phyloP scores from a whole-genome alignment of 1,140 invertebrate genomes.

The Drosophila kikkawai region DNA sequence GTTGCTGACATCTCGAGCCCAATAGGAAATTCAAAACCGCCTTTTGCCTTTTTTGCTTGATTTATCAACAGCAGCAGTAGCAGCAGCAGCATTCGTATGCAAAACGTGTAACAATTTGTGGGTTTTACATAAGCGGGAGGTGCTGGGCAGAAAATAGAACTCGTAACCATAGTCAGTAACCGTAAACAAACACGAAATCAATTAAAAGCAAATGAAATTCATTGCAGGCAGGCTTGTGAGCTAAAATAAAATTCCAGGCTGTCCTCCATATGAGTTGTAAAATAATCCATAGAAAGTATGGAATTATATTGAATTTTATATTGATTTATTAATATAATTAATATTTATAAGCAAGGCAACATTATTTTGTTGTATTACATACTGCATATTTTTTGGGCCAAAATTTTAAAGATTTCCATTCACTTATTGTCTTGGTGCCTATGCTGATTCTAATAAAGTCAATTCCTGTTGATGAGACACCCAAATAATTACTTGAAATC shows the following conservation, averaged over 20 bases:
- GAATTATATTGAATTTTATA: too few species aligned
- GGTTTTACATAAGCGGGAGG: slow-evolving; percentile 65
- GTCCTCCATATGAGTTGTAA: slow-evolving; percentile 3
- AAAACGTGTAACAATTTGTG: slow-evolving; percentile 73
- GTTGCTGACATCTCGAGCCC: slow-evolving; percentile 36
- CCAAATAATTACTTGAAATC: background rate
- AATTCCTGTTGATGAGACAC: background rate
- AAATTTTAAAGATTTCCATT: background rate
- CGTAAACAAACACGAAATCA: slow-evolving; percentile 55
- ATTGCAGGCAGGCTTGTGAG: background rate
- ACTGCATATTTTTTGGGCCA: background rate
- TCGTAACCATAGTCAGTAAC: slow-evolving; percentile 29
- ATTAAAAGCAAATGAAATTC: slow-evolving; percentile 52
- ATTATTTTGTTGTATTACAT: background rate
- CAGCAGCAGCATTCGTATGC: slow-evolving; percentile 59
- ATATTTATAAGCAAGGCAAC: too few species aligned
- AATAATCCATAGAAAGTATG: slow-evolving; percentile 3
- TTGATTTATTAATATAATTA: background rate
- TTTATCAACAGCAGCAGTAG: slow-evolving; percentile 52
- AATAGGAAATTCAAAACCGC: slow-evolving; percentile 72
- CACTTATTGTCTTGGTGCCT: background rate
- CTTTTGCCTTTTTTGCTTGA: slow-evolving; percentile 50
- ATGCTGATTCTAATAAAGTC: background rate
- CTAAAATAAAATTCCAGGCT: background rate
- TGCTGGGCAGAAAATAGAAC: slow-evolving; percentile 55